Evolutionary conservation across 2,113 vertebrate species (phyloP).

Genomic region (Stomatorhinus ivindoensis): DNA sequence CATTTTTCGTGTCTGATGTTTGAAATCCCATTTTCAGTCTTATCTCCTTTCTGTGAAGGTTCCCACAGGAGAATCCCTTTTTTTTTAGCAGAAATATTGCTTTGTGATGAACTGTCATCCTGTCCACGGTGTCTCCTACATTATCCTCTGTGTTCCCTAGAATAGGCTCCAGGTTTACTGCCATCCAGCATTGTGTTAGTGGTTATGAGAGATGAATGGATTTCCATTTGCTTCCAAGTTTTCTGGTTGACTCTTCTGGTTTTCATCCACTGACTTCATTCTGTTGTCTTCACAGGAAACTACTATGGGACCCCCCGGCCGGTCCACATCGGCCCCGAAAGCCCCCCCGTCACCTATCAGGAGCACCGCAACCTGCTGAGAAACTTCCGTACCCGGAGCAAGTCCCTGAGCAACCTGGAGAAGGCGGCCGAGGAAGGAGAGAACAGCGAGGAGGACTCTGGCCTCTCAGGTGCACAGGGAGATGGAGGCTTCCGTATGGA

Average conservation of each 20-base stretch:
- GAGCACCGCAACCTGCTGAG: conserved; percentile 67
- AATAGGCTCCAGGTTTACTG: neutral
- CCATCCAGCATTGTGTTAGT: neutral
- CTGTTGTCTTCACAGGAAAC: conserved; percentile 48
- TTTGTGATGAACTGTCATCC: neutral
- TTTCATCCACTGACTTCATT: neutral
- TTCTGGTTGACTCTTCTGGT: neutral
- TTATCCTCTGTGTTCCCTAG: neutral
- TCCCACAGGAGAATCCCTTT: neutral
- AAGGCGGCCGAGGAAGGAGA: conserved; percentile 56
- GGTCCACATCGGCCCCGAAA: conserved; percentile 62
- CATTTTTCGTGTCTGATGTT: neutral
- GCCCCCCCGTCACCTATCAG: conserved; percentile 67
- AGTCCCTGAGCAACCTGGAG: conserved; percentile 70
- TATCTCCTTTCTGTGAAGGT: neutral
- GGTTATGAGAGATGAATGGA: neutral
- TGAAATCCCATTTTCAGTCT: neutral
- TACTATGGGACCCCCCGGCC: conserved; percentile 71
- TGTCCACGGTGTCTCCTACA: neutral
- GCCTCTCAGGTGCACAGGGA: conserved; percentile 48
- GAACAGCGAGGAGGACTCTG: conserved; percentile 62
- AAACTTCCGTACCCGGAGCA: conserved; percentile 68
- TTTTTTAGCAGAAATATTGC: neutral
- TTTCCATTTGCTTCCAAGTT: neutral
- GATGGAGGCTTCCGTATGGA: neutral